phyloP scores from a whole-genome alignment of 2,797 vertebrate species.

The Poecilia gillii region DNA sequence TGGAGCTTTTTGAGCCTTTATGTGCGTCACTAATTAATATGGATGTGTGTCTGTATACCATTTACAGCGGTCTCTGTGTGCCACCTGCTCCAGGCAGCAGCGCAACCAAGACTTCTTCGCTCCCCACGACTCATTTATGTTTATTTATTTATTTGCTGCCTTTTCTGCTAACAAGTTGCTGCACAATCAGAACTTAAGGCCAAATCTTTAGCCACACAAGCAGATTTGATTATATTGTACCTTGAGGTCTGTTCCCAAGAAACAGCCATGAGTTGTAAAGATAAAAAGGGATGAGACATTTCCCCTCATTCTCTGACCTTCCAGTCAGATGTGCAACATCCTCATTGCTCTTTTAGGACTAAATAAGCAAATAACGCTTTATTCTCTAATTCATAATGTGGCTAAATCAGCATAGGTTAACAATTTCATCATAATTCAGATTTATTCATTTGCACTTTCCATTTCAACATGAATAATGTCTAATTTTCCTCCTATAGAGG shows the following conservation, averaged over 20 bases:
- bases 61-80: conserved; percentile 87
- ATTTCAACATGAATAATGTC: neutral
- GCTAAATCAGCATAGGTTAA: neutral
- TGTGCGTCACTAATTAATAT: conserved; percentile 44
- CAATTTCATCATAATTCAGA: neutral
- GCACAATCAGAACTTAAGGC: neutral
- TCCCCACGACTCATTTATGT: conserved; percentile 67
- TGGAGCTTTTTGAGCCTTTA: conserved; percentile 25
- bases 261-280: conserved; percentile 86
- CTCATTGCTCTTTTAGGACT: conserved; percentile 75
- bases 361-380: neutral
- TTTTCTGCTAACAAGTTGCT: conserved; percentile 84
- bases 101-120: conserved; percentile 85
- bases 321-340: conserved; percentile 80
- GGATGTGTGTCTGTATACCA: conserved; percentile 72
- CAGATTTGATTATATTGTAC: conserved; percentile 53
- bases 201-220: neutral
- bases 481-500: neutral
- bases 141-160: conserved; percentile 80
- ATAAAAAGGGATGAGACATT: conserved; percentile 85
- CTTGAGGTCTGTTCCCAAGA: conserved; percentile 87
- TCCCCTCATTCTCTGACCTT: conserved; percentile 84
- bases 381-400: neutral
- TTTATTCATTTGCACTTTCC: neutral
- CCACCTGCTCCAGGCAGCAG: conserved; percentile 87